Evolutionary conservation across 2,888 invertebrate species (phyloP).

Genomic region (Phaedon cochleariae): DNA sequence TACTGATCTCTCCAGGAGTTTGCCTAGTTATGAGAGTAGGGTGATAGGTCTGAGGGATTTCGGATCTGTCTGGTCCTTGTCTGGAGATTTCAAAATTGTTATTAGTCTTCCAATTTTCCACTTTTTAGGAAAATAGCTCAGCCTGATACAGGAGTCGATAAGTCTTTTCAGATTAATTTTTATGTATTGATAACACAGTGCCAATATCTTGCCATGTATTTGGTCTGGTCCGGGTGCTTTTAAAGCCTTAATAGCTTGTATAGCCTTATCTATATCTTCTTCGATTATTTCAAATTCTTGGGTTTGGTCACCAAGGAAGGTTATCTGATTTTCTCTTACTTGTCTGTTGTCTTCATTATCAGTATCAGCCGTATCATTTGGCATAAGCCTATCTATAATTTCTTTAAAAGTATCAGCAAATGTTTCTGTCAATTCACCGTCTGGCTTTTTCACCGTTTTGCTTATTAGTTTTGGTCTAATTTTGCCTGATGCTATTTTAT

Average conservation of each 20-base stretch:
- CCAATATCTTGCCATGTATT: neutral
- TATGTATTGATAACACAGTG: neutral
- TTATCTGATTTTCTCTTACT: no score
- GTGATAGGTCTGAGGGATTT: constrained; percentile 2
- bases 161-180: neutral
- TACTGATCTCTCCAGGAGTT: neutral
- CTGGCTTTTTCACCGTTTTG: no score
- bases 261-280: neutral
- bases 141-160: neutral
- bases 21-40: neutral
- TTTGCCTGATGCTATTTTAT: no score
- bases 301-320: no score
- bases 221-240: neutral
- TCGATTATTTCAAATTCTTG: neutral
- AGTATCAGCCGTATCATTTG: no score
- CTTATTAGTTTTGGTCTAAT: no score
- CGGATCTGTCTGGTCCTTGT: neutral
- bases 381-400: no score
- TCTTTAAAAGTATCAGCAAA: no score
- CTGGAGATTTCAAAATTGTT: neutral
- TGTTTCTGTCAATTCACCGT: no score
- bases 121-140: neutral
- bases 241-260: neutral
- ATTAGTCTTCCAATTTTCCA: constrained; percentile 4
- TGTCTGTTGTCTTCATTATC: no score